Percentiles rank a stretch among this genome's conserved stretches.
These are phyloP conservation scores for Rhinoptilus africanus DNA, from an alignment of 2,113 vertebrate genomes.

Conservation along the genomic window DNA sequence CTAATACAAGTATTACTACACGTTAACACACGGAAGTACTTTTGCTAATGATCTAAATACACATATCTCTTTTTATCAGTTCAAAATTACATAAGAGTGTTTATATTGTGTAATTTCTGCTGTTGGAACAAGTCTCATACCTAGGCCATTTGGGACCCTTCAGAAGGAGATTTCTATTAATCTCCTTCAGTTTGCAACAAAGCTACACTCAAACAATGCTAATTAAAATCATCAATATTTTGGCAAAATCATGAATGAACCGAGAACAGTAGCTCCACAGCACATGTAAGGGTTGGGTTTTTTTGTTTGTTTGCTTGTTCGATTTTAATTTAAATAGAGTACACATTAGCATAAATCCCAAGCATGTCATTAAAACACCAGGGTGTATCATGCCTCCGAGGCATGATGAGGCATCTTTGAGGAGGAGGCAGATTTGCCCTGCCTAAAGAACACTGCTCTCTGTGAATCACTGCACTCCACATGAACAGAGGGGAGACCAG, in stretches of 20 bases:
- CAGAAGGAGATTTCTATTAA: not conserved
- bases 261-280: not conserved
- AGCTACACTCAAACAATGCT: not conserved
- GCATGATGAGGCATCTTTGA: not conserved
- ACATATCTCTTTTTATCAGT: not conserved
- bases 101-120: not conserved
- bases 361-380: not conserved
- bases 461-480: not conserved
- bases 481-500: not conserved
- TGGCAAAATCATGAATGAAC: not conserved
- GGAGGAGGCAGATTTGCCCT: not conserved
- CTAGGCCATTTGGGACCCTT: not conserved
- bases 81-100: not conserved
- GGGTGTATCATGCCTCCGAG: not conserved
- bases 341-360: not conserved
- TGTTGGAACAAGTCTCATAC: not conserved
- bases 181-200: not conserved
- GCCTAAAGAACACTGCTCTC: not conserved
- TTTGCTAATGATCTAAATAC: not conserved
- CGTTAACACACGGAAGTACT: not conserved
- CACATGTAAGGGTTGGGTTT: not conserved
- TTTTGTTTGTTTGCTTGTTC: not conserved
- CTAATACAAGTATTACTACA: not conserved
- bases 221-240: not conserved
- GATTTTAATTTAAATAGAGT: not conserved